Base-by-base conservation (phyloP, 2,113 vertebrate genomes). In the Microtus richardsoni region DNA sequence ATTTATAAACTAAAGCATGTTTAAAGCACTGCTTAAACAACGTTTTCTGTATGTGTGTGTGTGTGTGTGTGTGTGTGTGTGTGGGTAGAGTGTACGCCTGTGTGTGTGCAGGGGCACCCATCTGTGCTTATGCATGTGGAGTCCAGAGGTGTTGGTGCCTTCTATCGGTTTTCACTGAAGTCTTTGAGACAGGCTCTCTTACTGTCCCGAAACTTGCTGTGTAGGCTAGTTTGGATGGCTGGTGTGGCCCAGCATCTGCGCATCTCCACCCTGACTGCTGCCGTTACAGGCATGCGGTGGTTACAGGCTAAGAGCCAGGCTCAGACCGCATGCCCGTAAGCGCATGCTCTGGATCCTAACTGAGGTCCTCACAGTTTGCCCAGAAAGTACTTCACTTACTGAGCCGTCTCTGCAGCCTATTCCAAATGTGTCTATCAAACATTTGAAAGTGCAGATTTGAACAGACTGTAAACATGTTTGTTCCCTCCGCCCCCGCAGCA, bases 381-480 rank as follows among this genome's bases (percentile, higher is more conserved):
- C 33, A 52, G 64, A 12, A 49, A 26, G 12, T 26, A 2, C 44
- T 13, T 68, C 24, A 7, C 47, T 4, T 21, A 19, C 41, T 2
- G 30, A 70, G 84, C 84, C 64, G 9, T 52, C 84, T n/a, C 62
- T 5, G 17, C 2, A 68, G 84, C 21, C 44, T n/a, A 12, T 6
- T 94, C 24, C 64, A 94, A 88, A 21, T 28, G 44, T 78, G 33
- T 82, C 44, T 91, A 62, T 74, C 41, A 88, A 78, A 74, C 44
- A 5, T 96, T 93, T 92, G 26, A 96, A 85, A 94, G 64, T 78
- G 90, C 80, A 83, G 89, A 92, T 91, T 90, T 91, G 96, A 96
- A 91, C 96, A 96, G 93, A 96, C 95, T 96, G 89, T 96, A 95
- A 97, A 92, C 68, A 91, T 95, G 89, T 94, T 97, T 97, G 54